Conservation (phyloP, 2,888 invertebrate genomes). For the Drosophila limbata region DNA sequence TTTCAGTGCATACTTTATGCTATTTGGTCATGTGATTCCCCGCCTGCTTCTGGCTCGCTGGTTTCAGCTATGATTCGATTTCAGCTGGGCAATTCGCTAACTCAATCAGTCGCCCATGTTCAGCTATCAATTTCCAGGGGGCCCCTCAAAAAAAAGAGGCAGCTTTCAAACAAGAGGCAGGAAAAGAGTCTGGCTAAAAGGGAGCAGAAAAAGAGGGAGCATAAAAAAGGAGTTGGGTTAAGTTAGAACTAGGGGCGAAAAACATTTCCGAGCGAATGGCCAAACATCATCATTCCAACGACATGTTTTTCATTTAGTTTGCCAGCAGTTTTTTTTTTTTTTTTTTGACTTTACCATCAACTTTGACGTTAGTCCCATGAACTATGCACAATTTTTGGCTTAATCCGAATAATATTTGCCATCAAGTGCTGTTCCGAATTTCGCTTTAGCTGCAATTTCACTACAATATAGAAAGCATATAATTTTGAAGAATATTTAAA, state of each 20-base stretch:
- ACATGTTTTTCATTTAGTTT: conserved; percentile 28
- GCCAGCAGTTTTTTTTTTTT: neutral
- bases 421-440: neutral
- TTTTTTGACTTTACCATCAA: conserved; percentile 21
- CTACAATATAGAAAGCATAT: neutral
- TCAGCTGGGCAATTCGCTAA: conserved; percentile 36
- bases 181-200: too few relatives aligned
- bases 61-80: conserved; percentile 31
- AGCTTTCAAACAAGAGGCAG: neutral
- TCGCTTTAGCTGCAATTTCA: neutral
- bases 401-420: neutral
- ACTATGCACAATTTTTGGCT: conserved; percentile 2
- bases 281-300: conserved; percentile 45
- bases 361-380: conserved; percentile 20
- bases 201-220: neutral
- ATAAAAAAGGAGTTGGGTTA: neutral
- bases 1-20: conserved; percentile 5
- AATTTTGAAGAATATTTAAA: neutral
- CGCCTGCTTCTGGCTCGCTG: neutral
- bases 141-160: neutral
- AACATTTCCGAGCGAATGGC: neutral
- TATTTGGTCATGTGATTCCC: neutral
- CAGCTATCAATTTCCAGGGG: conserved; percentile 21
- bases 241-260: neutral
- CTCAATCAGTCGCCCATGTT: conserved; percentile 49